These are phyloP conservation scores for Oriolus oriolus DNA, from an alignment of 2,113 vertebrate species.

Conservation along the genomic window DNA sequence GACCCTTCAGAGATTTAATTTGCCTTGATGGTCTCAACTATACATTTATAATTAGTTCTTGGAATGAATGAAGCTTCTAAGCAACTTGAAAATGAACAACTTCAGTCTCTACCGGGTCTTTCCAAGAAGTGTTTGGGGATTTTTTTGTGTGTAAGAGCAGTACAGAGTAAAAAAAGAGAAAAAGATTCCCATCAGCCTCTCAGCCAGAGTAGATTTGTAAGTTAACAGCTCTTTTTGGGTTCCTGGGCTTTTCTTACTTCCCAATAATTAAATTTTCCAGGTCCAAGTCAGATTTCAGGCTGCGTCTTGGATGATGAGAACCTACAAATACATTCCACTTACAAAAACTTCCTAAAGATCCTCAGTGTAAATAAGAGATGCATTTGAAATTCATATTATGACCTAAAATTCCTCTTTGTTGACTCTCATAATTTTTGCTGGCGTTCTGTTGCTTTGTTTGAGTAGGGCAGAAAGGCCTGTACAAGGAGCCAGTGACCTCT, in stretches of 20 bases:
- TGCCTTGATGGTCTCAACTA: slow-evolving; percentile 25
- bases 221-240: neutral
- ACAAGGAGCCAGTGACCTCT: rapidly evolving
- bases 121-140: neutral
- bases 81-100: slow-evolving; percentile 3
- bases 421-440: neutral
- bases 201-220: neutral
- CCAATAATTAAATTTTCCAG: neutral
- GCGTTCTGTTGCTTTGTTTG: neutral
- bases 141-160: neutral
- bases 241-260: neutral
- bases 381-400: neutral
- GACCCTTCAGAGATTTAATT: slow-evolving; percentile 59
- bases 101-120: neutral
- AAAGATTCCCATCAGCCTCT: neutral
- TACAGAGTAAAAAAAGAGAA: neutral
- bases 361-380: neutral
- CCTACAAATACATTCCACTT: neutral
- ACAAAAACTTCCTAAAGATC: neutral
- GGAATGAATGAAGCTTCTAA: slow-evolving; percentile 49
- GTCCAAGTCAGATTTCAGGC: neutral
- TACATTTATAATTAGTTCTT: slow-evolving; percentile 51
- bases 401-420: neutral
- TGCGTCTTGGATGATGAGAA: neutral
- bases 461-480: rapidly evolving